phyloP scores from a whole-genome alignment of 2,888 invertebrate species.

The Eupithecia abbreviata region DNA sequence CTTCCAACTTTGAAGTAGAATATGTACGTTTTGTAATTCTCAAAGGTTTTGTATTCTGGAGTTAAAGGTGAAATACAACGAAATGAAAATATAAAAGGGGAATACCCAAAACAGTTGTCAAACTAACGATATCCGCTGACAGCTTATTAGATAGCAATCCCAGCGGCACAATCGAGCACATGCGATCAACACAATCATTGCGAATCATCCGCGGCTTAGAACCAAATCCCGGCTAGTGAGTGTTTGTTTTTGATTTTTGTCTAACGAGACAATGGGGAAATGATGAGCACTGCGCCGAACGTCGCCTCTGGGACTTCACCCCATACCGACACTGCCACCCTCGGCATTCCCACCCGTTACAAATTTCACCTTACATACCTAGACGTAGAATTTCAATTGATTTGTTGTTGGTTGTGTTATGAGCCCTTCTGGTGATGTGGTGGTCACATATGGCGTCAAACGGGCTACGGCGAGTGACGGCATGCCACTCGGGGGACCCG shows the following conservation, averaged over 20 bases:
- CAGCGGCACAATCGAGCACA: slow-evolving; percentile 69
- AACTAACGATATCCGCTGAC: slow-evolving; percentile 50
- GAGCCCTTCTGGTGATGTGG: slow-evolving; percentile 57
- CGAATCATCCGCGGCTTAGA: slow-evolving; percentile 76
- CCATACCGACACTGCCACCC: slow-evolving; percentile 70
- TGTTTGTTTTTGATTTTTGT: slow-evolving; percentile 84
- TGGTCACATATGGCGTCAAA: slow-evolving; percentile 81
- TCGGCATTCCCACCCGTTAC: slow-evolving; percentile 46
- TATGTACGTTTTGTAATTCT: no score
- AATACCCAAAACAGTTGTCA: slow-evolving; percentile 40
- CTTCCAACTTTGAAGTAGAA: slow-evolving; percentile 12
- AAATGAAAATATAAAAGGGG: slow-evolving; percentile 20
- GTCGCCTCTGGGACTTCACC: slow-evolving; percentile 81
- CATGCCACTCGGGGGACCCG: slow-evolving; percentile 76
- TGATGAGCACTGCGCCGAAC: slow-evolving; percentile 80
- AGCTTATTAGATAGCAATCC: slow-evolving; percentile 56
- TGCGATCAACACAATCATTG: slow-evolving; percentile 69
- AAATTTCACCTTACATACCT: slow-evolving; percentile 61
- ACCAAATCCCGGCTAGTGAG: slow-evolving; percentile 74
- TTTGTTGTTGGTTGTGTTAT: slow-evolving; percentile 50
- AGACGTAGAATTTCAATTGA: slow-evolving; percentile 58
- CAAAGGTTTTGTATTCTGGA: neutral
- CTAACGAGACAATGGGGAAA: slow-evolving; percentile 84
- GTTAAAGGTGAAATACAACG: slow-evolving; percentile 23
- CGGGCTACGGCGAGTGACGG: slow-evolving; percentile 80